phyloP scores from a whole-genome alignment of 2,797 vertebrate species.

The Fistularia tabacaria region DNA sequence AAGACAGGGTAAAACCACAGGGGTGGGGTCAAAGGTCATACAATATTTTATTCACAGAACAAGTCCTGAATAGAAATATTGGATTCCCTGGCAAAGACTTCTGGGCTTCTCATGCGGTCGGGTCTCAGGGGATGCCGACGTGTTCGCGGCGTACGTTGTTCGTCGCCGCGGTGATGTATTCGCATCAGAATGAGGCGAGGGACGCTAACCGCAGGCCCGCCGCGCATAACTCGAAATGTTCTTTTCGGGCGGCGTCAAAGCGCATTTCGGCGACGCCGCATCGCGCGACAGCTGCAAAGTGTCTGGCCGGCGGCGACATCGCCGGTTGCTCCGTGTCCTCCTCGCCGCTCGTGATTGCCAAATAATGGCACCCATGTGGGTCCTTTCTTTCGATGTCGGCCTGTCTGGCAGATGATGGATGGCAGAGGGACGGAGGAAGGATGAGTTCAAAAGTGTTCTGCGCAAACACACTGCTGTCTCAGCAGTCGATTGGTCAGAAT shows the following conservation, averaged over 20 bases:
- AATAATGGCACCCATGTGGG: conserved; percentile 61
- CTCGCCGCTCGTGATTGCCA: conserved; percentile 42
- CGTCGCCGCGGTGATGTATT: conserved; percentile 33
- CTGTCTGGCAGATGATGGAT: conserved; percentile 51
- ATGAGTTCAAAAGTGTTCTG: neutral
- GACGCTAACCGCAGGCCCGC: conserved; percentile 36
- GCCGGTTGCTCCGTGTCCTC: conserved; percentile 51
- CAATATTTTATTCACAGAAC: conserved; percentile 99
- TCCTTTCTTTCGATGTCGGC: conserved; percentile 42
- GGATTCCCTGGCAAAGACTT: conserved; percentile 69
- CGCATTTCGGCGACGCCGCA: conserved; percentile 18
- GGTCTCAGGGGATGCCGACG: too few relatives aligned
- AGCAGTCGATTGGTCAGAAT: too few relatives aligned
- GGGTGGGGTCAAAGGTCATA: conserved; percentile 78
- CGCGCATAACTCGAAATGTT: conserved; percentile 34
- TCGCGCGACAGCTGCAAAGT: conserved; percentile 17
- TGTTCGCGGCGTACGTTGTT: too few relatives aligned
- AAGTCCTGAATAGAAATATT: conserved; percentile 99
- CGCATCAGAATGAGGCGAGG: conserved; percentile 26
- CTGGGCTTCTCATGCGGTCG: conserved; percentile 2
- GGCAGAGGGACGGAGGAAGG: conserved; percentile 37
- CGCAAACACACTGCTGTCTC: too few relatives aligned
- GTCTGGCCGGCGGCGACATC: conserved; percentile 44
- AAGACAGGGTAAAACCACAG: conserved; percentile 86
- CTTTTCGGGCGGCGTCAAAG: conserved; percentile 48